phyloP scores from a whole-genome alignment of 2,888 invertebrate genomes.

The Drosophila niveifrons region DNA sequence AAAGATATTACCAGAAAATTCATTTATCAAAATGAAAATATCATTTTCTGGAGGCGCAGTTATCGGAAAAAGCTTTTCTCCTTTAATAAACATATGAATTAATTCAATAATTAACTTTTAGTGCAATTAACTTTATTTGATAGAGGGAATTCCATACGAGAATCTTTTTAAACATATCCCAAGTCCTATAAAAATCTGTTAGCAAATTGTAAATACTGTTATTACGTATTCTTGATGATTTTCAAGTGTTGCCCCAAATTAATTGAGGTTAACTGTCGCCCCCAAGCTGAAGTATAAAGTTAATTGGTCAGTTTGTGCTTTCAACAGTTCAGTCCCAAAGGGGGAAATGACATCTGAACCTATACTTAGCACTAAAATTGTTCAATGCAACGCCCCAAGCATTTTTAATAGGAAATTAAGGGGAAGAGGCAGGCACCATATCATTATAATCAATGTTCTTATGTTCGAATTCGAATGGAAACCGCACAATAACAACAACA shows the following conservation, averaged over 20 bases:
- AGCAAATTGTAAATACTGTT: neutral
- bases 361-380: slow-evolving; percentile 36
- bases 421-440: slow-evolving; percentile 20
- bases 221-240: neutral
- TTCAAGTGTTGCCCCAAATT: neutral
- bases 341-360: slow-evolving; percentile 4
- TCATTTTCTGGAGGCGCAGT: too few relatives aligned
- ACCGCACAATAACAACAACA: slow-evolving; percentile 34
- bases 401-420: neutral
- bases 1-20: too few relatives aligned
- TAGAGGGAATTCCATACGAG: too few relatives aligned
- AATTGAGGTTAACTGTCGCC: slow-evolving; percentile 1
- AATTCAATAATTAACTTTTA: too few relatives aligned
- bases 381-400: slow-evolving; percentile 19
- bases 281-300: neutral
- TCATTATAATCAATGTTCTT: slow-evolving; percentile 65
- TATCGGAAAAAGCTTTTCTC: too few relatives aligned
- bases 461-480: slow-evolving; percentile 34
- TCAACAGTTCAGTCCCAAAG: slow-evolving; percentile 11
- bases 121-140: too few relatives aligned
- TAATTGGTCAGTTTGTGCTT: slow-evolving; percentile 27
- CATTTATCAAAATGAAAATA: too few relatives aligned
- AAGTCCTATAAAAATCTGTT: neutral
- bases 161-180: neutral
- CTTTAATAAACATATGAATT: too few relatives aligned